These are phyloP conservation scores for Alviniconcha strummeri DNA, from an alignment of 2,888 invertebrate genomes.

Conservation along the genomic window DNA sequence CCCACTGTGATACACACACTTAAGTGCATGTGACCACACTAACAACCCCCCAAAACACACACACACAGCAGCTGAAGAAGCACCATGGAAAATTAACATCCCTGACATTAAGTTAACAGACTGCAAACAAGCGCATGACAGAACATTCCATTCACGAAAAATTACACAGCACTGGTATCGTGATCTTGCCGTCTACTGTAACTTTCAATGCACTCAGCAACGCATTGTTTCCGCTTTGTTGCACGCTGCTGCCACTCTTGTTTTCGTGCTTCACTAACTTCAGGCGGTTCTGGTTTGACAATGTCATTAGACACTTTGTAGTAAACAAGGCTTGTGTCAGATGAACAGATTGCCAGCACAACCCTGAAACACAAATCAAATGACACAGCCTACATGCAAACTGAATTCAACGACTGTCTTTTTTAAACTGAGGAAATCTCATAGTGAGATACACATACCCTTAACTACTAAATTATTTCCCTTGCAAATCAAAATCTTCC, in stretches of 20 bases:
- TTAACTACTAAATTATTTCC: no score
- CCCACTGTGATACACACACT: neutral
- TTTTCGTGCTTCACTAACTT: constrained; percentile 49
- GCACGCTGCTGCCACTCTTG: constrained; percentile 21
- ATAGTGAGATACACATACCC: no score
- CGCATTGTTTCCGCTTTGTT: constrained; percentile 17
- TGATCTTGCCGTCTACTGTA: neutral
- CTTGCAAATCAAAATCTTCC: no score
- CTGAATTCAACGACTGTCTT: no score
- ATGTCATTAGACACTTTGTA: constrained; percentile 56
- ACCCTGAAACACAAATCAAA: constrained; percentile 46
- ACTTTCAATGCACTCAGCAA: constrained; percentile 22
- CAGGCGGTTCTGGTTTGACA: constrained; percentile 53
- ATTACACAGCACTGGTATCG: no score
- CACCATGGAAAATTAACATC: no score
- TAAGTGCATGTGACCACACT: neutral
- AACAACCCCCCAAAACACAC: neutral
- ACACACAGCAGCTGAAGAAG: neutral
- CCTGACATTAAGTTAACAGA: no score
- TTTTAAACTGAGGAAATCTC: no score
- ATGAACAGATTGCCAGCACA: constrained; percentile 53
- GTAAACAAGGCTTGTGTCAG: constrained; percentile 55
- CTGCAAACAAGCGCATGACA: no score
- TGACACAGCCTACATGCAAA: no score
- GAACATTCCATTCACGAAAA: no score